Evolutionary conservation across 2,113 vertebrate genomes (phyloP), one percentile per base, ranked within the genome.

Genomic region (Corythornis vintsioides): DNA sequence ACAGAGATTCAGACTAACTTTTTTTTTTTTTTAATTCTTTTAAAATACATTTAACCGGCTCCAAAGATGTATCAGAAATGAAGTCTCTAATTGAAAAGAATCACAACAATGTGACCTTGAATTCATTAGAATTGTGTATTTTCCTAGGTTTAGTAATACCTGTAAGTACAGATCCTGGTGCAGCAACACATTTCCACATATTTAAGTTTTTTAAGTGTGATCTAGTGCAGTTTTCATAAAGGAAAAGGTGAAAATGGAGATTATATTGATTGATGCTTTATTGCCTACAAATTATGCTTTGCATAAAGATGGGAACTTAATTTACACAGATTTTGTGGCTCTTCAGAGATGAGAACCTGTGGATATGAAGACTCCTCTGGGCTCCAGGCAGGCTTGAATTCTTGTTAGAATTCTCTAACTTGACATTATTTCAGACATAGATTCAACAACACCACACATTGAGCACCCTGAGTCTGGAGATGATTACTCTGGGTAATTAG

Each of bases 51-150:
- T 57, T 63, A 74, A 2, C 28, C 25, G 60, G 6, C 5, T 70
- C 4, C 43, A 26, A 80, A 42, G 10, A 67, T 64, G 15, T 38
- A 50, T 53, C 29, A 83, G 43, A 88, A 92, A 78, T 60, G 0
- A 82, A 76, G 25, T 29, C 4, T 70, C 7, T 71, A 69, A 65
- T n/a, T 83, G 16, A 77, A 86, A 93, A 81, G 19, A 66, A 17
- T 9, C 1, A 1, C 6, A 1, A 1, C 6, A 53, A 10, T 0
- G 0, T 64, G 25, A 48, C 24, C 38, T 10, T 70, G 57, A 60
- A n/a, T 80, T 80, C 22, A 47, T 66, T 43, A 35, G 55, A 88
- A 35, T 2, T 52, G 6, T 25, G 8, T 9, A 31, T 80, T 83
- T 77, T 50, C 47, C 35, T 56, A 6, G 3, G 1, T 69, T 72